Percentiles rank a stretch among this genome's conserved stretches.
phyloP scores from a whole-genome alignment of 2,888 invertebrate genomes.

The Neoscelio sp. region DNA sequence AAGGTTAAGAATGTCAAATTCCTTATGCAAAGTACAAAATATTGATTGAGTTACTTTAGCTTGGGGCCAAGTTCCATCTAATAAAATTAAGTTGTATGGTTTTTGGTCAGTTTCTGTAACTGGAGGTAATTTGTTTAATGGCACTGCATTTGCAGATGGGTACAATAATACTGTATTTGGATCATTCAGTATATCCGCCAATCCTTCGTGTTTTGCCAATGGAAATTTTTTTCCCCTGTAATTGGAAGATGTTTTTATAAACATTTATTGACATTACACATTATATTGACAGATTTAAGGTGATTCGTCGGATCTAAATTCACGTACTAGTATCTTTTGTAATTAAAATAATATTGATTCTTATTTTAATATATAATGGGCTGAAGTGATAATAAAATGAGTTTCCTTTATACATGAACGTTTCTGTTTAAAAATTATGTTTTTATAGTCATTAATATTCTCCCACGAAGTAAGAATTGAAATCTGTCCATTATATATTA shows the following conservation, averaged over 20 bases:
- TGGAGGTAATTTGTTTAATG: slow-evolving; percentile 85
- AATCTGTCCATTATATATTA: too few species aligned
- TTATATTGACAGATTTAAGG: too few species aligned
- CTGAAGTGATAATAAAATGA: too few species aligned
- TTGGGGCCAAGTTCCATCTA: slow-evolving; percentile 98
- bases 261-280: too few species aligned
- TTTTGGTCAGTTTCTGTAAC: slow-evolving; percentile 81
- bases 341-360: background rate
- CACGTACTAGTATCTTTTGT: too few species aligned
- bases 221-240: slow-evolving; percentile 94
- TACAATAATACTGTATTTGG: slow-evolving; percentile 91
- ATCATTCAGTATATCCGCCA: slow-evolving; percentile 87
- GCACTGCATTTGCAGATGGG: slow-evolving; percentile 90
- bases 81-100: slow-evolving; percentile 91
- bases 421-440: too few species aligned
- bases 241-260: slow-evolving; percentile 73
- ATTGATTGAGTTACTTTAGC: slow-evolving; percentile 86
- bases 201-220: slow-evolving; percentile 85
- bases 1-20: too few species aligned
- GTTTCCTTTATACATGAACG: too few species aligned
- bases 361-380: too few species aligned
- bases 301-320: too few species aligned
- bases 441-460: too few species aligned
- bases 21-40: slow-evolving; percentile 3
- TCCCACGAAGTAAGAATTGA: too few species aligned